A percentile compares a stretch with the other conserved stretches of the same genome.
These are phyloP conservation scores for Euclidia mi DNA, from an alignment of 2,888 invertebrate genomes.

Conservation along the genomic window DNA sequence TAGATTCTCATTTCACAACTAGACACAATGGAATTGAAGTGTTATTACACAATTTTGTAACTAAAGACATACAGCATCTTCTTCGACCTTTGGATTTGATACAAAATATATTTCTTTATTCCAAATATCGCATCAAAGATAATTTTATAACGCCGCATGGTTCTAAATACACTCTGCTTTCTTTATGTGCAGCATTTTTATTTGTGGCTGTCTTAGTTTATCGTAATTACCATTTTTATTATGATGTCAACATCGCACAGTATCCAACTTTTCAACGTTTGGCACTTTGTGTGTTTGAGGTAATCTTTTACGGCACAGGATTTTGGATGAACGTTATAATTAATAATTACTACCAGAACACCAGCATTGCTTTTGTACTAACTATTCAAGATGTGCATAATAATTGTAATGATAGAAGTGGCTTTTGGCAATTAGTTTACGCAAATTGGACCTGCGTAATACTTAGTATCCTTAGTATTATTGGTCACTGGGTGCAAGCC, in stretches of 20 bases:
- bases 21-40: not conserved
- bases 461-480: not conserved
- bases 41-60: not conserved
- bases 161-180: not conserved
- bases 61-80: constrained; percentile 15
- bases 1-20: no score
- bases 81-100: constrained; percentile 9
- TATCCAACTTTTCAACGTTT: not conserved
- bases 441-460: not conserved
- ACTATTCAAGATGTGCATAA: constrained; percentile 6
- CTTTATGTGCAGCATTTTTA: not conserved
- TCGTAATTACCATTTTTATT: not conserved
- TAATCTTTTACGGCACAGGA: not conserved
- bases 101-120: not conserved
- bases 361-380: not conserved
- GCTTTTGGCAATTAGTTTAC: not conserved
- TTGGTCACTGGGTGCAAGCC: no score
- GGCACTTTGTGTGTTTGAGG: not conserved
- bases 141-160: constrained; percentile 8
- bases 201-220: not conserved
- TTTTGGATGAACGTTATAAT: not conserved
- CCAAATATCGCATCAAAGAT: constrained; percentile 12
- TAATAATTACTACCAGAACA: not conserved
- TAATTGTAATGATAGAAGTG: not conserved
- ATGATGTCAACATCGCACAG: no score